Conservation (phyloP, 1,140 invertebrate genomes). For the Ceratina australensis region DNA sequence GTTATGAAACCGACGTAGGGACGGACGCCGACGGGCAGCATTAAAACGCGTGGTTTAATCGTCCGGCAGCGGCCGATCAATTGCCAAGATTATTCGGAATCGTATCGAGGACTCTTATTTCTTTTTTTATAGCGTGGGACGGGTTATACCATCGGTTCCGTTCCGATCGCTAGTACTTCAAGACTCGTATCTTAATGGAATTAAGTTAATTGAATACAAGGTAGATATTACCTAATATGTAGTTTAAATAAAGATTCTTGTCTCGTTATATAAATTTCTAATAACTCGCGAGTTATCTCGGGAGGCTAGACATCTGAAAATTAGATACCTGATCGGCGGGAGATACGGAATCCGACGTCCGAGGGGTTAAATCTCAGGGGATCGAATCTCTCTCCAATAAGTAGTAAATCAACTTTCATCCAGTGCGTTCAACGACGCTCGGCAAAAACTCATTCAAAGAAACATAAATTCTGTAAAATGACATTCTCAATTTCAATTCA, state of each 20-base stretch:
- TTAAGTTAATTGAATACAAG: neutral
- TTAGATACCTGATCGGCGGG: too few species aligned
- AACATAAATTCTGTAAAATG: too few species aligned
- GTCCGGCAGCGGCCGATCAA: slow-evolving; percentile 50
- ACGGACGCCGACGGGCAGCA: slow-evolving; percentile 39
- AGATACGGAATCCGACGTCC: too few species aligned
- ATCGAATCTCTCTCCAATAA: too few species aligned
- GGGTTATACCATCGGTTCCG: slow-evolving; percentile 4
- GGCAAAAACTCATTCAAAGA: too few species aligned
- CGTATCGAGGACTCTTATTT: slow-evolving; percentile 53
- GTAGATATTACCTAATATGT: neutral
- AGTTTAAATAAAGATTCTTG: too few species aligned
- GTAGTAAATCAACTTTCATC: too few species aligned
- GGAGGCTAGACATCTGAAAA: too few species aligned
- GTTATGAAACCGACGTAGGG: slow-evolving; percentile 55
- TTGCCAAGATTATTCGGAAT: slow-evolving; percentile 64
- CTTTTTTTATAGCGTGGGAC: slow-evolving; percentile 28
- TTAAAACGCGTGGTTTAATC: slow-evolving; percentile 62
- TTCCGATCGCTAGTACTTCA: slow-evolving; percentile 8
- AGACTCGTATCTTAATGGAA: neutral
- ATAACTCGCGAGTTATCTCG: too few species aligned
- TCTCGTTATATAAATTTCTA: too few species aligned
- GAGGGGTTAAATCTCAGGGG: too few species aligned
- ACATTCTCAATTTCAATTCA: neutral
- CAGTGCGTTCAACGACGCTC: too few species aligned